Conservation (phyloP, 1,140 invertebrate species). For the Cyclina sinensis region DNA sequence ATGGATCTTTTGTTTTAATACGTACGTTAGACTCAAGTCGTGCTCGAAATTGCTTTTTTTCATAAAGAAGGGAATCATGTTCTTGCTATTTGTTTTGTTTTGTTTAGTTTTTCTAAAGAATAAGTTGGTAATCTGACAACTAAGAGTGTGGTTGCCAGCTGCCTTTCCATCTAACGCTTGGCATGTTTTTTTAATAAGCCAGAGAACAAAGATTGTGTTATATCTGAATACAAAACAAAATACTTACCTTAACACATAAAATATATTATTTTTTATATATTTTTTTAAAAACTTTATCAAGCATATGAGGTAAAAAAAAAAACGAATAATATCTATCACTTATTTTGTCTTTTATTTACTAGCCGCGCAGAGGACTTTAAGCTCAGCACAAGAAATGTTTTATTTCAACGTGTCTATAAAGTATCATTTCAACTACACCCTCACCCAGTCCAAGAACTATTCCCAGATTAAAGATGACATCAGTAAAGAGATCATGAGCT, state of each 20-base stretch:
- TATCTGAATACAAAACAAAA: too few species aligned
- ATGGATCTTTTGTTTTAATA: too few species aligned
- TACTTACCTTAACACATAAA: background rate
- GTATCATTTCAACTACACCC: constrained; percentile 81
- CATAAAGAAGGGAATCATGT: too few species aligned
- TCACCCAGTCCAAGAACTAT: constrained; percentile 82
- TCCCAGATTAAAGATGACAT: constrained; percentile 80
- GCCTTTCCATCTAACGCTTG: too few species aligned
- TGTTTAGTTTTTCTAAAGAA: too few species aligned
- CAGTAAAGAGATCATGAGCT: constrained; percentile 75
- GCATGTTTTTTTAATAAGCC: too few species aligned
- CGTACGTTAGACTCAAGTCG: too few species aligned
- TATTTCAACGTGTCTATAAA: constrained; percentile 84
- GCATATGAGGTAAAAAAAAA: background rate
- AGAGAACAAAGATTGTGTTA: too few species aligned
- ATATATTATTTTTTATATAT: background rate
- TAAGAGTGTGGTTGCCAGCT: too few species aligned
- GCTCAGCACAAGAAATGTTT: constrained; percentile 82
- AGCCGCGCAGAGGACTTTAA: constrained; percentile 68
- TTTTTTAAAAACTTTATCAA: background rate
- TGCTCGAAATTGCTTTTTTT: too few species aligned
- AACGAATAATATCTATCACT: background rate
- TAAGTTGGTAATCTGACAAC: too few species aligned
- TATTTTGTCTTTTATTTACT: background rate
- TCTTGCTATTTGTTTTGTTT: too few species aligned